Evolutionary conservation across 1,140 invertebrate genomes (phyloP).

Genomic region (Drosophila willistoni): DNA sequence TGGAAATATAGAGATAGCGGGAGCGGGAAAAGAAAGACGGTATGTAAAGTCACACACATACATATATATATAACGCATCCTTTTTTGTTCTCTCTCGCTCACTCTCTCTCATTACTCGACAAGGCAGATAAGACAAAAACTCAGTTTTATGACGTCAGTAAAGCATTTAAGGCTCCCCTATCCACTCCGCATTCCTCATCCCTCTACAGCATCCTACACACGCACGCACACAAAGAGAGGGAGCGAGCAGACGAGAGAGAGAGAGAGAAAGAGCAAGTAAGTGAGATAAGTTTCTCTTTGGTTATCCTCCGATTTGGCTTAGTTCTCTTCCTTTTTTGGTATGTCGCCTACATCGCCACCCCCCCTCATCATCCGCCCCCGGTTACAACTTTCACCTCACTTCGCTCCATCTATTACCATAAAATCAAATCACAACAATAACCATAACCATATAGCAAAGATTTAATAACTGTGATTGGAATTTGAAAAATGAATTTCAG

Average conservation of each 20-base stretch:
- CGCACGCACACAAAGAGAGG: slow-evolving; percentile 51
- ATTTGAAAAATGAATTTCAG: slow-evolving; percentile 80
- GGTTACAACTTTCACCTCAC: slow-evolving; percentile 8
- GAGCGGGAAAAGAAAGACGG: not conserved
- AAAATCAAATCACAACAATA: slow-evolving; percentile 82
- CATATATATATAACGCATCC: slow-evolving; percentile 42
- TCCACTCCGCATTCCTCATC: not conserved
- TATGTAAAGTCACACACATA: slow-evolving; percentile 3
- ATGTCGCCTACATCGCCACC: not conserved
- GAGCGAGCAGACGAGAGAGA: not conserved
- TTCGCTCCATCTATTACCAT: slow-evolving; percentile 70
- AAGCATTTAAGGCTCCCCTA: slow-evolving; percentile 72
- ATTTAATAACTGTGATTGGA: slow-evolving; percentile 81
- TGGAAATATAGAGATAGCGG: slow-evolving; percentile 1
- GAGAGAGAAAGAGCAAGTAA: slow-evolving; percentile 17
- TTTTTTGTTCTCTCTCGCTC: slow-evolving; percentile 15
- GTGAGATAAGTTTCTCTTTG: slow-evolving; percentile 28
- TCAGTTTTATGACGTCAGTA: slow-evolving; percentile 81
- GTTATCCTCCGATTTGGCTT: slow-evolving; percentile 13
- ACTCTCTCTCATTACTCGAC: slow-evolving; percentile 50
- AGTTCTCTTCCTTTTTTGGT: slow-evolving; percentile 27
- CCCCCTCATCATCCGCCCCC: not conserved
- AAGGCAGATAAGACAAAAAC: slow-evolving; percentile 74
- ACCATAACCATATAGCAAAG: slow-evolving; percentile 81
- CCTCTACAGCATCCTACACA: not conserved